Evolutionary conservation across 2,888 invertebrate species (phyloP), one percentile per base, ranked within the genome.

Genomic region (Dicranocentrus wangi): DNA sequence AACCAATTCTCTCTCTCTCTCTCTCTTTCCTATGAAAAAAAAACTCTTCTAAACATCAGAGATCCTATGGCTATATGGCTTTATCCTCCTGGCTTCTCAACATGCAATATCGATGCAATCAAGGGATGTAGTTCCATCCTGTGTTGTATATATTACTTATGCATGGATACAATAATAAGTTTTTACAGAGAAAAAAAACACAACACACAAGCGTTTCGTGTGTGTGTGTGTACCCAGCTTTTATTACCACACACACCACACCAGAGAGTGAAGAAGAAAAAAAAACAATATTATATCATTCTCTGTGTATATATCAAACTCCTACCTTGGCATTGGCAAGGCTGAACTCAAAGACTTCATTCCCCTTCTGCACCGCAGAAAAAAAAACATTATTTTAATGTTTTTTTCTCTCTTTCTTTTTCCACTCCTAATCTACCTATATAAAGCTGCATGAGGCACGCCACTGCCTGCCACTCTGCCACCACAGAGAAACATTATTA

Each of bases 281-380:
- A 32, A 77, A 47, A 66, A 76, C 43, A 47, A 53, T 43, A 28
- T 65, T 43, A 42, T 23, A 42, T 42, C 39, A 39, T 19, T 55
- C 27, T 68, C 19, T 21, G 15, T 75, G 25, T 51, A 5, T 53
- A 17, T 68, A 76, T 63, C 70, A 65, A 61, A 61, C 0, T 71
- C 42, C 78, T 71, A 78, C 82, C 71, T 77, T 82, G 82, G 82
- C 82, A 82, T 82, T 82, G 82, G 78, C 82, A 82, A 82, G 82
- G 82, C 70, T 82, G 73, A 78, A 82, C 70, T 69, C 69, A 32
- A 53, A 68, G 68, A 77, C 77, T 69, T 60, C 69, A 63, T 77
- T 77, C 65, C 68, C 66, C 68, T 51, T 42, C 27, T 61, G 65
- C 21, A 53, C 55, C 65, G 43, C 32, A 61, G 61, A 32, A n/a